These are phyloP conservation scores for Dreissena rostriformis DNA, from an alignment of 1,140 invertebrate species.

Conservation along the genomic window DNA sequence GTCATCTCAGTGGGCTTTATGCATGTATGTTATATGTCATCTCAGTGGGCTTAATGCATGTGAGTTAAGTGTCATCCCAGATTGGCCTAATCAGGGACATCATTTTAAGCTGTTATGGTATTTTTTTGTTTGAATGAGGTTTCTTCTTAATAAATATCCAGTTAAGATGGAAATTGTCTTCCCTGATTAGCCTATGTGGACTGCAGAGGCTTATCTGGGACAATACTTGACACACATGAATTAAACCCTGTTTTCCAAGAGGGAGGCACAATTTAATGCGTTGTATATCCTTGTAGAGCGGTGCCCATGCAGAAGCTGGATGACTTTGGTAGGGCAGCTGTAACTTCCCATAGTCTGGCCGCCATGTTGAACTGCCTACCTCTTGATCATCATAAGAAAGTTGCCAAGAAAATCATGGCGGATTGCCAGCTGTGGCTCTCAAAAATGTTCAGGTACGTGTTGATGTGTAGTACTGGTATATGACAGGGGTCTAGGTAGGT, in stretches of 20 bases:
- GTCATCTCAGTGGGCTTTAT: too few relatives aligned
- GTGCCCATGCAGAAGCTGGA: conserved; percentile 81
- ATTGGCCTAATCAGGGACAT: too few relatives aligned
- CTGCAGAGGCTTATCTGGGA: background rate
- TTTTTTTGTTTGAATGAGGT: background rate
- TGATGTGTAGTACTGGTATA: background rate
- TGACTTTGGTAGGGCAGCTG: conserved; percentile 85
- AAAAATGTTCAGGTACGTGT: conserved; percentile 89
- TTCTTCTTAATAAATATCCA: background rate
- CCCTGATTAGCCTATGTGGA: background rate
- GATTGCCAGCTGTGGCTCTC: conserved; percentile 91
- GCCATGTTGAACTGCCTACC: conserved; percentile 89
- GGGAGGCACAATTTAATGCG: background rate
- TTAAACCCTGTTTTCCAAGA: background rate
- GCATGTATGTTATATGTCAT: too few relatives aligned
- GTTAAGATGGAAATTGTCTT: background rate
- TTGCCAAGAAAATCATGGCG: conserved; percentile 87
- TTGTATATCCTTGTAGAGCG: conserved; percentile 56
- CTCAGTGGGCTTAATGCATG: too few relatives aligned
- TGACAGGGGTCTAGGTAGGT: too few relatives aligned
- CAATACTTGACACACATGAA: background rate
- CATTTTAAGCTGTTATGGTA: too few relatives aligned
- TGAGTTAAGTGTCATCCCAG: too few relatives aligned
- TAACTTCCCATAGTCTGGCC: conserved; percentile 88
- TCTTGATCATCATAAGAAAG: conserved; percentile 86